phyloP scores from a whole-genome alignment of 2,797 vertebrate genomes.

The Phoxinus dragarum region DNA sequence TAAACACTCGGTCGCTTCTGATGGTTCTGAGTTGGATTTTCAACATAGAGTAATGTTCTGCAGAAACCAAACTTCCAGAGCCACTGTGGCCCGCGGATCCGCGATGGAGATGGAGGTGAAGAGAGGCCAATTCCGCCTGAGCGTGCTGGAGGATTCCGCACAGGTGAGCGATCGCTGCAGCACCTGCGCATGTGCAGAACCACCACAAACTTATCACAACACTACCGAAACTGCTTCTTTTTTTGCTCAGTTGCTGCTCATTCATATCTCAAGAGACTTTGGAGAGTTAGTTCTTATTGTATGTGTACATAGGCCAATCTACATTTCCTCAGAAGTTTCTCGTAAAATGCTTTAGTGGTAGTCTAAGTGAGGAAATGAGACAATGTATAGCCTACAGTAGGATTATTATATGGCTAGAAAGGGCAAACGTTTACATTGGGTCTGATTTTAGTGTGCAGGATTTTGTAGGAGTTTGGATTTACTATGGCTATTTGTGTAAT shows the following conservation, averaged over 20 bases:
- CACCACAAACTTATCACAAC: background rate
- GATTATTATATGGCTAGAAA: background rate
- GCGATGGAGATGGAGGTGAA: conserved; percentile 56
- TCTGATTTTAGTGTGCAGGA: background rate
- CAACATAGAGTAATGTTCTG: conserved; percentile 37
- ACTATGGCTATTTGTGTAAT: background rate
- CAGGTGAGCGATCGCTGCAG: conserved; percentile 16
- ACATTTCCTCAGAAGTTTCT: background rate
- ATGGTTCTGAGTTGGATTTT: background rate
- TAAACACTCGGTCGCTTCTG: background rate
- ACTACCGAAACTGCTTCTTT: background rate
- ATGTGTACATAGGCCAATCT: background rate
- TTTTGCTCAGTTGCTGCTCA: too few species aligned
- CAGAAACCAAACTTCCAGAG: conserved; percentile 49
- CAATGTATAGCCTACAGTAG: too few species aligned
- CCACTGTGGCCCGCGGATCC: conserved; percentile 53
- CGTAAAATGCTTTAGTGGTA: background rate
- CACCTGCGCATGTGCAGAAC: background rate
- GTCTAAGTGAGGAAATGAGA: background rate
- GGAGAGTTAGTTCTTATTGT: background rate
- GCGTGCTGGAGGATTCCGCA: conserved; percentile 46
- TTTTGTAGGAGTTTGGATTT: background rate
- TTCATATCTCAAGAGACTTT: background rate
- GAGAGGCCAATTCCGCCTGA: conserved; percentile 41
- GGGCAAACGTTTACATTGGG: background rate